Conservation (phyloP, 2,797 vertebrate species). For the Adelosebastes latens region DNA sequence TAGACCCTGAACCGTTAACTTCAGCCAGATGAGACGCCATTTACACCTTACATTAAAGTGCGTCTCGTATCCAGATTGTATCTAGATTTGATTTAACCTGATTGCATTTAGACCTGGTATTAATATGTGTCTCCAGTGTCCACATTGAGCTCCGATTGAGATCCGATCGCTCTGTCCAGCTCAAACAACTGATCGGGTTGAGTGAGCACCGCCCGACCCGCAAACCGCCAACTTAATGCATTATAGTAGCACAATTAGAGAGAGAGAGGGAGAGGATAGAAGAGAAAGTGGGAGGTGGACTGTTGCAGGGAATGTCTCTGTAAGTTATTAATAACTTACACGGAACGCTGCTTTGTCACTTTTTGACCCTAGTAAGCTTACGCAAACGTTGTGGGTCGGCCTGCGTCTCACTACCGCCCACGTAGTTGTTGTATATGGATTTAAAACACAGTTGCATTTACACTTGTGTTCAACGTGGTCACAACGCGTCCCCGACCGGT, state of each 20-base stretch:
- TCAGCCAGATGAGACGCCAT: neutral
- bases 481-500: neutral
- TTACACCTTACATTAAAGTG: neutral
- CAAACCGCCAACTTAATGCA: neutral
- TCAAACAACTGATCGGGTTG: neutral
- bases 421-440: rapidly evolving
- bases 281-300: neutral
- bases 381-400: neutral
- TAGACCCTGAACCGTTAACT: too few species aligned
- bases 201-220: neutral
- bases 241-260: neutral
- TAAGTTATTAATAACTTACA: too few species aligned
- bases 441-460: neutral
- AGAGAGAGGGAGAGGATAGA: too few species aligned
- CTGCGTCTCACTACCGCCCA: rapidly evolving
- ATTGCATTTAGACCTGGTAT: neutral
- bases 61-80: neutral
- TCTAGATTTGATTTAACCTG: neutral
- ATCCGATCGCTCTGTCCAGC: neutral
- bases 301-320: rapidly evolving
- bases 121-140: too few species aligned
- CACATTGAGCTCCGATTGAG: too few species aligned
- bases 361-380: too few species aligned
- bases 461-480: neutral
- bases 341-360: too few species aligned